Conservation (phyloP, 2,113 vertebrate genomes). For the Rhombomys opimus region DNA sequence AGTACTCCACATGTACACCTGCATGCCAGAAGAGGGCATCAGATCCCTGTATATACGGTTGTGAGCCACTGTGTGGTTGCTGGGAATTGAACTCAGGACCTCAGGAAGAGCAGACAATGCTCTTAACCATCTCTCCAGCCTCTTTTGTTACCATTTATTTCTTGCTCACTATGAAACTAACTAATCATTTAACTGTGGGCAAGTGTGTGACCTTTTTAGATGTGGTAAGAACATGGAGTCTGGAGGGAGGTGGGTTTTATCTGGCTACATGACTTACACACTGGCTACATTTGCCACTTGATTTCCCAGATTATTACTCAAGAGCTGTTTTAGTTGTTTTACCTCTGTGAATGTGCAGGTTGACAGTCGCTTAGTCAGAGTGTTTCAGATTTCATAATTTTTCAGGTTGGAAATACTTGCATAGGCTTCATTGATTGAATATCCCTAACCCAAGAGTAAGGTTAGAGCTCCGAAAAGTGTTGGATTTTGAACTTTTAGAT, state of each 20-base stretch:
- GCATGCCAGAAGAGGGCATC: no score
- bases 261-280: not conserved
- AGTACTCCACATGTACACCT: no score
- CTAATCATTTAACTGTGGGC: not conserved
- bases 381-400: not conserved
- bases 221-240: fast-evolving
- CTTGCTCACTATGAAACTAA: not conserved
- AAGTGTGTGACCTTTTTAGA: not conserved
- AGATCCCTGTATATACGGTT: no score
- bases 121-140: no score
- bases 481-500: not conserved
- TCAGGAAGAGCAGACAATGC: no score
- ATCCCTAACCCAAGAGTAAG: not conserved
- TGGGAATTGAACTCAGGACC: no score
- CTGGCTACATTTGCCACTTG: not conserved
- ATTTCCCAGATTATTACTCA: not conserved
- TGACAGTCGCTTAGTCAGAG: not conserved
- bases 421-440: not conserved
- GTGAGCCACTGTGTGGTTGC: no score
- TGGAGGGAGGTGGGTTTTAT: fast-evolving
- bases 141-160: not conserved
- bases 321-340: not conserved
- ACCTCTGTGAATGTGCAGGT: not conserved
- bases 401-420: not conserved
- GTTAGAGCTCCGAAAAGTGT: not conserved